Conservation (phyloP, 1,140 invertebrate species). For the Drosophila varians region DNA sequence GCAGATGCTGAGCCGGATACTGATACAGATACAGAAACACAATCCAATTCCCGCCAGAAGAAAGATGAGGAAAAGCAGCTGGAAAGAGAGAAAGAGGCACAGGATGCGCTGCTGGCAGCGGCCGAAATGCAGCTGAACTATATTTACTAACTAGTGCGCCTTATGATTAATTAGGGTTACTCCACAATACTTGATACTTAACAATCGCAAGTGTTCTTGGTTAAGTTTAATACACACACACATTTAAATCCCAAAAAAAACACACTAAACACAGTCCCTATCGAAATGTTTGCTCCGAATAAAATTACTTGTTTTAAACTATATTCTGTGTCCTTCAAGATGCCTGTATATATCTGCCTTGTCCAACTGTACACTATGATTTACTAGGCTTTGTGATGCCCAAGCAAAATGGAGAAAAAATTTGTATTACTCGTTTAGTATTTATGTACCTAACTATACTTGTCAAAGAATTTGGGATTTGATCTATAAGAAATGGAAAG, state of each 20-base stretch:
- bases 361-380: conserved; percentile 35
- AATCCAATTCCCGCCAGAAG: conserved; percentile 24
- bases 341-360: conserved; percentile 44
- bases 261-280: conserved; percentile 46
- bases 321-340: conserved; percentile 17
- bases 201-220: conserved; percentile 41
- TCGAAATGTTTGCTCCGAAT: conserved; percentile 26
- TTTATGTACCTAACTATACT: conserved; percentile 59
- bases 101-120: conserved; percentile 69
- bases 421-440: conserved; percentile 74
- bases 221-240: conserved; percentile 52
- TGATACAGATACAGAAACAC: conserved; percentile 25
- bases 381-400: conserved; percentile 53
- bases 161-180: conserved; percentile 60
- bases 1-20: conserved; percentile 16
- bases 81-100: conserved; percentile 30
- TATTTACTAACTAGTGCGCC: conserved; percentile 62
- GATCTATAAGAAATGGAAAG: conserved; percentile 45
- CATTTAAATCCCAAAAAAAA: neutral
- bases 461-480: conserved; percentile 34
- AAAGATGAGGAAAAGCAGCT: conserved; percentile 23
- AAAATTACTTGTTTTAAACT: conserved; percentile 29
- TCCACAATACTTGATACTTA: conserved; percentile 56
- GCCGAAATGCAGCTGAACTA: conserved; percentile 48
- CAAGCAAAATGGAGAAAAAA: conserved; percentile 42